Evolutionary conservation across 1,140 invertebrate genomes (phyloP).

Genomic region (Papilio aristodemus): DNA sequence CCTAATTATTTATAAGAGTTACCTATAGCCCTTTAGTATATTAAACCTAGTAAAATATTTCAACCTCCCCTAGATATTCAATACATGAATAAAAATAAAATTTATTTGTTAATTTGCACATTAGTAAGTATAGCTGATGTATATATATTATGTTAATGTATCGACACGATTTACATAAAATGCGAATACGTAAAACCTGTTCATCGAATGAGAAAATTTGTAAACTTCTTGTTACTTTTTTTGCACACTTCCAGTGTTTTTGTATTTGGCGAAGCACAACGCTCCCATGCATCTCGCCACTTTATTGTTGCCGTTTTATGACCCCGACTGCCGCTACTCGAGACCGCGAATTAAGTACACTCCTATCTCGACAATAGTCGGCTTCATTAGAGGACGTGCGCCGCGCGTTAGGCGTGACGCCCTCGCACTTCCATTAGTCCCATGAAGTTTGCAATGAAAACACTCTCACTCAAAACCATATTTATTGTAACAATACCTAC

Average conservation of each 20-base stretch:
- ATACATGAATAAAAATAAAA: background rate
- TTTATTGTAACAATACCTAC: slow-evolving; percentile 69
- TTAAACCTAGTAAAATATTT: too few species aligned
- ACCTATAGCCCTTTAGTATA: too few species aligned
- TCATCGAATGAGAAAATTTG: slow-evolving; percentile 1
- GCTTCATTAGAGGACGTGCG: slow-evolving; percentile 74
- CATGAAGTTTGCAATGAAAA: slow-evolving; percentile 66
- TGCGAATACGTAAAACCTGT: slow-evolving; percentile 13
- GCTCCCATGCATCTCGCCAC: slow-evolving; percentile 44
- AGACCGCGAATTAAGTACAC: slow-evolving; percentile 65
- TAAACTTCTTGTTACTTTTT: slow-evolving; percentile 15
- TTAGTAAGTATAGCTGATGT: background rate
- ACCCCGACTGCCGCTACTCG: slow-evolving; percentile 52
- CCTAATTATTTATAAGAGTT: too few species aligned
- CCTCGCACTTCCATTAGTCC: slow-evolving; percentile 62
- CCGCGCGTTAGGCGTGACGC: slow-evolving; percentile 68
- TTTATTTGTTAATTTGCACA: background rate
- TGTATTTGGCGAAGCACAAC: slow-evolving; percentile 5
- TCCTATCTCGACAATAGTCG: slow-evolving; percentile 66
- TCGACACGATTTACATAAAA: background rate
- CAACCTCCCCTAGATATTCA: too few species aligned
- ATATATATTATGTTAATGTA: background rate
- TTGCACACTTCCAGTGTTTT: slow-evolving; percentile 22
- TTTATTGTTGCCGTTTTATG: slow-evolving; percentile 49
- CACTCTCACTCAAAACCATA: slow-evolving; percentile 59